Evolutionary conservation across 2,113 vertebrate species (phyloP).

Genomic region (Odobenus rosmarus): DNA sequence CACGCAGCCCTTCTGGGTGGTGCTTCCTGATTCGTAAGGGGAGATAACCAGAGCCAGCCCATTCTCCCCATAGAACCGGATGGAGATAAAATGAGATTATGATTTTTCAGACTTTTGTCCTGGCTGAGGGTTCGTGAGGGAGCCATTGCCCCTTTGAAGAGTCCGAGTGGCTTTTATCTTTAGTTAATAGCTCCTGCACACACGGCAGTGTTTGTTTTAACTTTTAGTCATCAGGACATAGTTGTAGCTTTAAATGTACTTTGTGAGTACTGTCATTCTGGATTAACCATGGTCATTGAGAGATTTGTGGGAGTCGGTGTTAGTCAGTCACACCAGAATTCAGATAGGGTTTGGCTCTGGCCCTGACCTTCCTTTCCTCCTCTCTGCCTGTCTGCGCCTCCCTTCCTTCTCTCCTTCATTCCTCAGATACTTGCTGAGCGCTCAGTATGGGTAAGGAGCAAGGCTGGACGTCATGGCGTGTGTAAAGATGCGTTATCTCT

Average conservation of each 20-base stretch:
- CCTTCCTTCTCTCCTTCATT: background rate
- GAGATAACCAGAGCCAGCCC: background rate
- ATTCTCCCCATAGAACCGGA: background rate
- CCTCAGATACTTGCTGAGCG: background rate
- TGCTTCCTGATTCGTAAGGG: background rate
- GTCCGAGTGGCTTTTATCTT: background rate
- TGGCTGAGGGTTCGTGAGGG: fast-evolving
- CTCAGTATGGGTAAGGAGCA: background rate
- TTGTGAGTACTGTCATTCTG: background rate
- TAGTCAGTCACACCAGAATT: fast-evolving
- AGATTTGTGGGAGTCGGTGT: too few relatives aligned
- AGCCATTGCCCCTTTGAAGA: background rate
- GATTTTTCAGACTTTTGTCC: background rate
- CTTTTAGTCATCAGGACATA: background rate
- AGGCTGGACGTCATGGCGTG: fast-evolving
- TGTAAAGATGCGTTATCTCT: background rate
- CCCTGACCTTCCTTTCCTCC: background rate
- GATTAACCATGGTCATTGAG: fast-evolving
- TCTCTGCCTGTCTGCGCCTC: background rate
- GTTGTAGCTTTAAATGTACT: background rate
- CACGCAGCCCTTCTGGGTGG: too few relatives aligned
- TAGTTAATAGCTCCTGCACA: background rate
- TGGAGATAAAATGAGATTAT: background rate
- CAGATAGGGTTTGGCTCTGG: background rate
- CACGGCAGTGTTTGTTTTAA: background rate